A percentile compares a stretch with the other conserved stretches of the same genome.
phyloP scores from a whole-genome alignment of 2,888 invertebrate species.

The Anthrax anthrax region DNA sequence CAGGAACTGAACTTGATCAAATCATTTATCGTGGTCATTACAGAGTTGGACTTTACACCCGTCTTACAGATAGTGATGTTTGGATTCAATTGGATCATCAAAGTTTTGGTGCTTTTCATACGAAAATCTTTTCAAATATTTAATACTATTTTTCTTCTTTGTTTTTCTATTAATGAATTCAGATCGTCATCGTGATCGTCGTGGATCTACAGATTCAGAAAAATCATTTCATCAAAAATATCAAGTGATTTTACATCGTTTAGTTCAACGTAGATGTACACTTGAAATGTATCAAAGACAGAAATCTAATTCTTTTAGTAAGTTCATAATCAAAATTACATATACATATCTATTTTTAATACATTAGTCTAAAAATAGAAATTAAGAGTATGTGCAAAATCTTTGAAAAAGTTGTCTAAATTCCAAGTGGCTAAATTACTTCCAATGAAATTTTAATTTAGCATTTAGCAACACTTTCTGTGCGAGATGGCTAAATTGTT shows the following conservation, averaged over 20 bases:
- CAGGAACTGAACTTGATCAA: conserved; percentile 26
- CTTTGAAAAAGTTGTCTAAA: too few relatives aligned
- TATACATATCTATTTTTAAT: too few relatives aligned
- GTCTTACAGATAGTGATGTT: conserved; percentile 58
- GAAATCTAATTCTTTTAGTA: conserved; percentile 70
- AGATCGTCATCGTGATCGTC: conserved; percentile 34
- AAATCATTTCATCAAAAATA: conserved; percentile 73
- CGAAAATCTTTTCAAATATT: background rate
- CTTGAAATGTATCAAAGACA: conserved; percentile 80
- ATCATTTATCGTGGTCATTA: conserved; percentile 65
- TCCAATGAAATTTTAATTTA: too few relatives aligned
- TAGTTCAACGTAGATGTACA: conserved; percentile 80
- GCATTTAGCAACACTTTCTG: too few relatives aligned
- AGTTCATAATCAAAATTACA: conserved; percentile 27
- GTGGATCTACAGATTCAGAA: conserved; percentile 66
- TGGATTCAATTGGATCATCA: conserved; percentile 43
- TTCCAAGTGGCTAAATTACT: too few relatives aligned
- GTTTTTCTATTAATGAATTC: too few relatives aligned
- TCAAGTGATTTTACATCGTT: conserved; percentile 73
- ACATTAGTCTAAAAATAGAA: too few relatives aligned
- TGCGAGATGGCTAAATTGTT: too few relatives aligned
- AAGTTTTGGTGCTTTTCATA: conserved; percentile 22
- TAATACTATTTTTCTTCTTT: background rate
- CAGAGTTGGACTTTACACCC: conserved; percentile 56
- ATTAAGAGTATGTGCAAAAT: too few relatives aligned